phyloP scores from a whole-genome alignment of 2,113 vertebrate species.

The Macroglossus sobrinus region DNA sequence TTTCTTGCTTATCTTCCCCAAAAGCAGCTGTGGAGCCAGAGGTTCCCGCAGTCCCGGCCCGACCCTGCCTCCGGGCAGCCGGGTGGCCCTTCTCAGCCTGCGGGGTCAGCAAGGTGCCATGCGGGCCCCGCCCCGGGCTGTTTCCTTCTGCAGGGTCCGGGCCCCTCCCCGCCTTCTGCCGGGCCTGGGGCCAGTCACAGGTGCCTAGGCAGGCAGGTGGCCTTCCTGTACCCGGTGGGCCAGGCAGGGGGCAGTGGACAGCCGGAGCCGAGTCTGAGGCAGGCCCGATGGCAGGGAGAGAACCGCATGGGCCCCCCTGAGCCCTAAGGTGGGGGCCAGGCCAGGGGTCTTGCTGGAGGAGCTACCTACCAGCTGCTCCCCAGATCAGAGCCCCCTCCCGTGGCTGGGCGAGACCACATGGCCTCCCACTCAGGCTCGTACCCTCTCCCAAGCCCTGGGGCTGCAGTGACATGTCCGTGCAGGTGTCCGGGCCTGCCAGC shows the following conservation, averaged over 20 bases:
- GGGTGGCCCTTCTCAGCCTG: fast-evolving
- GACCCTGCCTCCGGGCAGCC: neutral
- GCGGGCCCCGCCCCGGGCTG: neutral
- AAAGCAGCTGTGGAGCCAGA: neutral
- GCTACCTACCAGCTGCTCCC: neutral
- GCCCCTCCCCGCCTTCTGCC: neutral
- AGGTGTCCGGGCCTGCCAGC: neutral
- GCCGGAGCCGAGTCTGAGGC: neutral
- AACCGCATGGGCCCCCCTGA: too few relatives aligned
- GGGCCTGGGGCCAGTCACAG: neutral
- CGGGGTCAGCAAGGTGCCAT: neutral
- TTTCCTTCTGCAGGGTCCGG: neutral
- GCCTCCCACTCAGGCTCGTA: neutral
- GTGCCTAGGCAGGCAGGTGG: neutral
- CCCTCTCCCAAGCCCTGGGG: neutral
- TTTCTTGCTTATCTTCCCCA: neutral
- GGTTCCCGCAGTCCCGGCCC: neutral
- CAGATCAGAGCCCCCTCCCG: too few relatives aligned
- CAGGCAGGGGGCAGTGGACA: too few relatives aligned
- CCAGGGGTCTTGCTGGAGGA: neutral
- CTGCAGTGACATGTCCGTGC: neutral
- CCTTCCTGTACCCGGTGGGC: neutral
- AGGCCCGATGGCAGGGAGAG: neutral
- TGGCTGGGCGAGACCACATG: too few relatives aligned
- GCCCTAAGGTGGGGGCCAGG: neutral